Evolutionary conservation across 2,113 vertebrate genomes (phyloP), one percentile per base, ranked within the genome.

Genomic region (Cisticola juncidis): DNA sequence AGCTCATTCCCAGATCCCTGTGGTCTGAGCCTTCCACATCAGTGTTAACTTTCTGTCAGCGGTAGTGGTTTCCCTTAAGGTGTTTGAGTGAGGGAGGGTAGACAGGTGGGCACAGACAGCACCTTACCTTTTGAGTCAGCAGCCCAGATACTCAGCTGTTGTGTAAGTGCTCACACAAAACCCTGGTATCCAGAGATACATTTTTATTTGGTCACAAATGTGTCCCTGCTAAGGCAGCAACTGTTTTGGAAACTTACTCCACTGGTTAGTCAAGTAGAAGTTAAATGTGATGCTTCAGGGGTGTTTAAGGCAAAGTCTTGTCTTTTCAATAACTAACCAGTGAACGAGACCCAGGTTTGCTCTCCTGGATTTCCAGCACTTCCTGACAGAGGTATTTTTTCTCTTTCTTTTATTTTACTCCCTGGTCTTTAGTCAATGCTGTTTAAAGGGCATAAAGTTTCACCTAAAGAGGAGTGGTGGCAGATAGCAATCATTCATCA

Each of bases 371-470:
- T 84, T 50, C 31, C 64, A 84, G 2, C 18, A 26, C 31, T 87
- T 91, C 56, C 21, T 64, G n/a, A 33, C 28, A 62, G 50, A 81
- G 64, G 31, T 84, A 38, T 72, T 93, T 92, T 68, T 61, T 26
- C 10, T 77, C 58, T 62, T 82, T 80, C 56, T 85, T 90, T 45
- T 69, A 15, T 86, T 95, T 94, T 87, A 25, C 22, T 71, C 35
- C 38, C 35, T 60, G 44, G 10, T 86, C 53, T 91, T 85, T 48
- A 87, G 36, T 58, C 44, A 84, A 11, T 45, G 40, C 6, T 81
- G 9, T 78, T 85, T 74, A 78, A 97, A 94, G 68, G 56, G 33
- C 60, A 74, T 29, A 51, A 90, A 91, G 8, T 33, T 81, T 95
- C 64, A 72, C 35, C 65, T 88, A 65, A 79, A 81, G 47, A 64